Evolutionary conservation across 2,113 vertebrate genomes (phyloP), one percentile per base, ranked within the genome.

Genomic region (Embiotoca jacksoni): DNA sequence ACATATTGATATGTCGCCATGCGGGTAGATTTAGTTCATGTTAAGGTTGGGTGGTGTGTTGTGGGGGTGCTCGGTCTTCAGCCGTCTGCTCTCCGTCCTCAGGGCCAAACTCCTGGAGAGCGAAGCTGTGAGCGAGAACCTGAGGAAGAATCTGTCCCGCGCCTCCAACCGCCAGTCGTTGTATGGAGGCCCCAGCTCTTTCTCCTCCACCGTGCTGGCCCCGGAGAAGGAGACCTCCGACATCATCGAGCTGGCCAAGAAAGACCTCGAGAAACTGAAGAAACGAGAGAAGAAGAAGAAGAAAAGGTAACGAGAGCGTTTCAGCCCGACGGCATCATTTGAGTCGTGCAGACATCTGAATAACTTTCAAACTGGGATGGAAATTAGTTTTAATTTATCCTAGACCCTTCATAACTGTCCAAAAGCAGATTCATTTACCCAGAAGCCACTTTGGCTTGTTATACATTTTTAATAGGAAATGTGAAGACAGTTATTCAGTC

Each of bases 91-190:
- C 2, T n/a, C 44, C 44, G 36, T 72, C 72, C 61, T 47, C 88
- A 99, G 98, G 90, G 96, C 97, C 64, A 99, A 99, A 86, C 93
- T 99, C 56, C 80, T 99, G 83, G 98, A 99, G 94, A 99, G 98
- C 39, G 98, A 99, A 92, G 96, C 97, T 0, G 94, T 98, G 61
- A 99, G 95, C 70, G 98, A 98, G 92, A 96, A 96, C 49, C 93
- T 99, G 90, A 95, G 98, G 50, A 97, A 96, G 83, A 98, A 78
- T 74, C 93, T 99, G 83, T 96, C 96, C 2, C 96, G 97, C 57
- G 97, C 95, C 55, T 96, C 98, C 37, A 93, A 93, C 2, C 95
- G 98, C 52, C 92, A 96, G 8, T 87, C 95, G 0, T 96, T 96
- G 80, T 97, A 96, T 69, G 94, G 95, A 9, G 95, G 96, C 0